Evolutionary conservation across 2,113 vertebrate genomes (phyloP).

Genomic region (Calypte anna): DNA sequence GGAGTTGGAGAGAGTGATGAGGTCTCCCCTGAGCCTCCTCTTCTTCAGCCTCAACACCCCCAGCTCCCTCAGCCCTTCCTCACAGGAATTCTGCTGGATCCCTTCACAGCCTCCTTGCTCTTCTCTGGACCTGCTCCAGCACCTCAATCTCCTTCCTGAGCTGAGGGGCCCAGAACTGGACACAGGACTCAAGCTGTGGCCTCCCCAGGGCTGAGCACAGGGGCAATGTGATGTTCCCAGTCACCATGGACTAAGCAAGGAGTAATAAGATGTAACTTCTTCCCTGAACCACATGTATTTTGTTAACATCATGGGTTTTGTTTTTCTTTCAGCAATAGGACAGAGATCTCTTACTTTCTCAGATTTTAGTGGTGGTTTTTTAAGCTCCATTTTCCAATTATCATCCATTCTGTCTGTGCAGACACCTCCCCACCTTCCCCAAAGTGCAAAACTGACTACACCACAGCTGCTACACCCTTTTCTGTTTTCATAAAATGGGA

Average conservation of each 20-base stretch:
- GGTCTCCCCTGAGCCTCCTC: too few species aligned
- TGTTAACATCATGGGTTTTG: not conserved
- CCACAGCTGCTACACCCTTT: not conserved
- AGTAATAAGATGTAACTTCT: not conserved
- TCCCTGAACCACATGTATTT: not conserved
- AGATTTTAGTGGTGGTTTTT: not conserved
- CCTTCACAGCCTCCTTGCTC: too few species aligned
- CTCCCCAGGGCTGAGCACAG: too few species aligned
- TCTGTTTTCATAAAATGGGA: not conserved
- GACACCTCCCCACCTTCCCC: not conserved
- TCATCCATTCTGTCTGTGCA: not conserved
- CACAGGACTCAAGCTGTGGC: too few species aligned
- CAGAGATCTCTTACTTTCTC: not conserved
- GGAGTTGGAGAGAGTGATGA: too few species aligned
- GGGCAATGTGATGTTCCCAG: not conserved
- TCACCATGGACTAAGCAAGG: not conserved
- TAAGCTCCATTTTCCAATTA: not conserved
- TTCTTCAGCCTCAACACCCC: too few species aligned
- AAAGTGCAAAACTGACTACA: not conserved
- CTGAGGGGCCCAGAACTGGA: too few species aligned
- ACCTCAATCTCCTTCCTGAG: too few species aligned
- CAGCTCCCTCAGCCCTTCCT: too few species aligned
- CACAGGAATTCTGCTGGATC: too few species aligned
- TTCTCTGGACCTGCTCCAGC: too few species aligned
- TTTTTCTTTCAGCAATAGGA: not conserved